These are phyloP conservation scores for Drosophila ambigua DNA, from an alignment of 1,140 invertebrate species.

Conservation along the genomic window DNA sequence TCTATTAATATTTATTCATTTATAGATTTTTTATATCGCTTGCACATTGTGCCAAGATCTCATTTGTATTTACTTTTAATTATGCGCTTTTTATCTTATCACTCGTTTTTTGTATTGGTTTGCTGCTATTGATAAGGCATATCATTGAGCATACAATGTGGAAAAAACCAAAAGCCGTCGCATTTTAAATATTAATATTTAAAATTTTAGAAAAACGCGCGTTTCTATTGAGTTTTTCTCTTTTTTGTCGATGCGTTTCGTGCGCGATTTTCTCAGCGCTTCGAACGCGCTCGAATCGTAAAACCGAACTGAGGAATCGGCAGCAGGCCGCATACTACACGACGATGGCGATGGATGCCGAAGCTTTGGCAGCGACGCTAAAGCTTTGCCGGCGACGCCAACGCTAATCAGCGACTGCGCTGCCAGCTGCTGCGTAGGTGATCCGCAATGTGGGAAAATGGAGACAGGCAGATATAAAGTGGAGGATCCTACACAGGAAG, in stretches of 20 bases:
- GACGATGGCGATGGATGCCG: constrained; percentile 25
- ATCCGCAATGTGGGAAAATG: background rate
- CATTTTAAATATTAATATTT: constrained; percentile 27
- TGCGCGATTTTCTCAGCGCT: constrained; percentile 49
- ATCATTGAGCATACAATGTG: constrained; percentile 24
- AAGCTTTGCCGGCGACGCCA: constrained; percentile 2
- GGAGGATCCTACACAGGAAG: no score
- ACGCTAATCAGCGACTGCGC: constrained; percentile 16
- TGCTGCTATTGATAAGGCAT: constrained; percentile 22
- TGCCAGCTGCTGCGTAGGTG: constrained; percentile 3
- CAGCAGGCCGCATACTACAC: constrained; percentile 13
- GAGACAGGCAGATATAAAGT: background rate
- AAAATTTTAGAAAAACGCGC: constrained; percentile 33
- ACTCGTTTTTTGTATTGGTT: constrained; percentile 6
- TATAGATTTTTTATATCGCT: constrained; percentile 20
- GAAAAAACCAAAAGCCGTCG: constrained; percentile 30
- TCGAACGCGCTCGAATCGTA: constrained; percentile 61
- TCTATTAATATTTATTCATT: constrained; percentile 14
- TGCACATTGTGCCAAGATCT: constrained; percentile 24
- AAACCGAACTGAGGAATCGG: constrained; percentile 66
- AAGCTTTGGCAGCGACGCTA: constrained; percentile 14
- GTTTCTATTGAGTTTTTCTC: constrained; percentile 6
- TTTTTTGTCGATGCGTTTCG: constrained; percentile 23
- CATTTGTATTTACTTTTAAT: constrained; percentile 48
- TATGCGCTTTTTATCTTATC: constrained; percentile 63